Evolutionary conservation across 2,113 vertebrate species (phyloP), one percentile per base, ranked within the genome.

Genomic region (Podarcis cretensis): DNA sequence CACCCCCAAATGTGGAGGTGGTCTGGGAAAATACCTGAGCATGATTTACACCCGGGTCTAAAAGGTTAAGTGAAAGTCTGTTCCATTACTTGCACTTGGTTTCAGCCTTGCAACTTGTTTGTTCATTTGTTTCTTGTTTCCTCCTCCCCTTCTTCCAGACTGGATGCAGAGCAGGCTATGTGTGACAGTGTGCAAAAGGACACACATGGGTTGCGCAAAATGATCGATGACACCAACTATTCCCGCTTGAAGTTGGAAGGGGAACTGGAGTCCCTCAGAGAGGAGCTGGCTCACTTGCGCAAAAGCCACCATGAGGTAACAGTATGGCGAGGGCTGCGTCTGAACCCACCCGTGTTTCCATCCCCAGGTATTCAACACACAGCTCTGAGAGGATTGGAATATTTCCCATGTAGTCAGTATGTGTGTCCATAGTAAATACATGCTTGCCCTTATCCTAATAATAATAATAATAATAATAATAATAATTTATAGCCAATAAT

Each of bases 211-310:
- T 94, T 98, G 95, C 97, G 97, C 93, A 98, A 97, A 90, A 95
- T 98, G 89, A 98, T 98, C 1, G 98, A 98, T 35, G 97, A 98
- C 95, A 98, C 98, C 93, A 98, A 98, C 93, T 89, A 98, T 89
- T 95, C 95, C 79, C 97, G 97, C 86, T 94, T 97, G 97, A 98
- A 98, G 95, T 96, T 98, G 89, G 98, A 98, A 89, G 79, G 85
- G n/a, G 93, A 93, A 75, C 25, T 93, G 76, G 93, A 95, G 30
- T 83, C 95, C 84, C 88, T 96, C 85, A 96, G 95, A 65, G 94
- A 96, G 3, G 97, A 98, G 77, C 90, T 97, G 1, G 86, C 73
- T 1, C 90, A 88, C 16, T 91, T 97, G 0, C 87, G 96, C 76
- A n/a, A 66, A 30, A 96, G 96, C 3, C 98, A 98, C 90, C 87